Percentiles rank a stretch among this genome's conserved stretches.
phyloP scores from a whole-genome alignment of 2,113 vertebrate genomes.

The Butorides virescens region DNA sequence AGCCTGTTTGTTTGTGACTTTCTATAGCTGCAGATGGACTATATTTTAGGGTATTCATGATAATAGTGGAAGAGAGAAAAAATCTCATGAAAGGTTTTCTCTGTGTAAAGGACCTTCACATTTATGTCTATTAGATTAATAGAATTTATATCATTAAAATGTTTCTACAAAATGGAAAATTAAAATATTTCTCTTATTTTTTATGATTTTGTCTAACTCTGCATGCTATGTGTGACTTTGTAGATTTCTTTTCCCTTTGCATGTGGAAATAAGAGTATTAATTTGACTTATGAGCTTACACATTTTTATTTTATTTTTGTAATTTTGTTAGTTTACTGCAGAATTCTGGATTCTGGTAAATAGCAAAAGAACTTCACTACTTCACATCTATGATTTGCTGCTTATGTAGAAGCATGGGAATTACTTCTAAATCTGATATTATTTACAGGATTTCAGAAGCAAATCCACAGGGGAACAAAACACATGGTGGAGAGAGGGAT shows the following conservation, averaged over 20 bases:
- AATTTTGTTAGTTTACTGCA: background rate
- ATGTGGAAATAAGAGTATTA: conserved; percentile 47
- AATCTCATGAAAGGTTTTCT: background rate
- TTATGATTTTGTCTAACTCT: conserved; percentile 34
- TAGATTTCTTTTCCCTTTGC: conserved; percentile 13
- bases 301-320: background rate
- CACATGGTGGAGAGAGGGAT: background rate
- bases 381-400: background rate
- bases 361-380: conserved; percentile 29
- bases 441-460: background rate
- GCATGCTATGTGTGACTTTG: conserved; percentile 40
- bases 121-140: conserved; percentile 24
- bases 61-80: background rate
- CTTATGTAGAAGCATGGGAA: background rate
- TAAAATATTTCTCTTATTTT: conserved; percentile 55
- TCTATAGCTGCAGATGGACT: background rate
- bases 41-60: background rate
- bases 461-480: background rate
- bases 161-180: conserved; percentile 22
- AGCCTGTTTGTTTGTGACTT: background rate
- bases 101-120: background rate
- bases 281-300: conserved; percentile 15
- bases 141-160: conserved; percentile 42
- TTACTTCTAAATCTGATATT: background rate
- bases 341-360: background rate